A percentile compares a stretch with the other conserved stretches of the same genome.
Evolutionary conservation across 2,797 vertebrate species (phyloP).

Genomic region (Cynopterus sphinx): DNA sequence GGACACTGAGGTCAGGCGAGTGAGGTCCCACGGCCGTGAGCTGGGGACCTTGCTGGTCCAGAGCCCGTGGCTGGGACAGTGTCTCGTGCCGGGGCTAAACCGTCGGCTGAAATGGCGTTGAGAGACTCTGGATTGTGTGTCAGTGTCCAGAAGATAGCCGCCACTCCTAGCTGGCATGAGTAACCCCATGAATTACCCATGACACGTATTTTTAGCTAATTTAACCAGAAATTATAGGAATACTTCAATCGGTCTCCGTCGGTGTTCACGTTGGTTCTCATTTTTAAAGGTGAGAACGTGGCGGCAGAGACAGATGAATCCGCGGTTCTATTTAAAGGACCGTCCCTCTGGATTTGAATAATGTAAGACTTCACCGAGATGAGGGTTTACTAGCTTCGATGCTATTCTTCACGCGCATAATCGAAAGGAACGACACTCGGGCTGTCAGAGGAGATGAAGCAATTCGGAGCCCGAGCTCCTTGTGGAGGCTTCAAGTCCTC

Average conservation of each 20-base stretch:
- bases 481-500: neutral
- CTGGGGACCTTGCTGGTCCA: neutral
- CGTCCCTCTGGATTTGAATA: neutral
- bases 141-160: neutral
- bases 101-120: neutral
- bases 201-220: neutral
- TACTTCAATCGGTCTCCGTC: neutral
- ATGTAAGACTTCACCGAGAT: neutral
- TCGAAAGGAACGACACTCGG: neutral
- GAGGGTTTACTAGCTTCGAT: neutral
- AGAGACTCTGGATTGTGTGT: neutral
- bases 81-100: neutral
- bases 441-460: neutral
- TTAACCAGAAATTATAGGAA: neutral
- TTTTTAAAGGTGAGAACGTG: neutral
- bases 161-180: neutral
- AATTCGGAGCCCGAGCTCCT: neutral
- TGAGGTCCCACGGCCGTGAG: neutral
- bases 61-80: neutral
- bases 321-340: slow-evolving; percentile 28
- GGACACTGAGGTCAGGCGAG: neutral
- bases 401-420: slow-evolving; percentile 15
- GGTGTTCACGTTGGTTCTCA: neutral
- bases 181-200: neutral
- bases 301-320: neutral